Conservation (phyloP, 2,113 vertebrate genomes). For the Cheilinus undulatus region DNA sequence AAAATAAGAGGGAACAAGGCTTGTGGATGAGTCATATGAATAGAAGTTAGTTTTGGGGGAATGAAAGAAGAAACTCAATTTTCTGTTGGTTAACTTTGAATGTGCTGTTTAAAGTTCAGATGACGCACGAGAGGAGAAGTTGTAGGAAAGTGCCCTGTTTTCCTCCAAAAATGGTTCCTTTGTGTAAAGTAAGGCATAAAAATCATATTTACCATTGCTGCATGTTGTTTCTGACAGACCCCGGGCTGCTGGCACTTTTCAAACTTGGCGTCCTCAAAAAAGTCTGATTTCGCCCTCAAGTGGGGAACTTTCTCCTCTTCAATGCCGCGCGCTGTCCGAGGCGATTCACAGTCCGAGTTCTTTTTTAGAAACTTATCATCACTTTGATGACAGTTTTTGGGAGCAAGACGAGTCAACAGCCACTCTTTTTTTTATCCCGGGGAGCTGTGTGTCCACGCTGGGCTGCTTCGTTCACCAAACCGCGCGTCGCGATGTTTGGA, state of each 20-base stretch:
- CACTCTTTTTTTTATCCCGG: conserved; percentile 38
- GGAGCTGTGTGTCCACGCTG: conserved; percentile 11
- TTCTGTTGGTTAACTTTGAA: not conserved
- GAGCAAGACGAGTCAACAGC: conserved; percentile 2
- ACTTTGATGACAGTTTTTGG: conserved; percentile 47
- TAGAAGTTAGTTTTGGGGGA: not conserved
- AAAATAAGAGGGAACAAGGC: not conserved
- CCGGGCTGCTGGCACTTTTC: conserved; percentile 76
- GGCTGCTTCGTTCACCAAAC: conserved; percentile 37
- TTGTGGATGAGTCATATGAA: not conserved
- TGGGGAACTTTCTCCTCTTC: conserved; percentile 82
- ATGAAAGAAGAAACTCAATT: not conserved
- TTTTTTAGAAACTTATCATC: conserved; percentile 46
- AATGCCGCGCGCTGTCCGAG: conserved; percentile 33
- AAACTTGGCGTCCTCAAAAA: conserved; percentile 76
- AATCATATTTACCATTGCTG: conserved; percentile 86
- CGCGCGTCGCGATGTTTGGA: conserved; percentile 67
- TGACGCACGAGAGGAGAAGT: not conserved
- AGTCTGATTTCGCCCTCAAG: conserved; percentile 86
- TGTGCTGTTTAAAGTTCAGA: conserved; percentile 9
- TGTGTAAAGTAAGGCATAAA: conserved; percentile 23
- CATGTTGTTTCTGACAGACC: conserved; percentile 83
- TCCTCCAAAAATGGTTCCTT: not conserved
- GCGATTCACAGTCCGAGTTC: conserved; percentile 40
- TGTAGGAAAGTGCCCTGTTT: conserved; percentile 19